Percentiles rank a stretch among this genome's conserved stretches.
phyloP scores from a whole-genome alignment of 2,888 invertebrate species.

The Ectemnius continuus region DNA sequence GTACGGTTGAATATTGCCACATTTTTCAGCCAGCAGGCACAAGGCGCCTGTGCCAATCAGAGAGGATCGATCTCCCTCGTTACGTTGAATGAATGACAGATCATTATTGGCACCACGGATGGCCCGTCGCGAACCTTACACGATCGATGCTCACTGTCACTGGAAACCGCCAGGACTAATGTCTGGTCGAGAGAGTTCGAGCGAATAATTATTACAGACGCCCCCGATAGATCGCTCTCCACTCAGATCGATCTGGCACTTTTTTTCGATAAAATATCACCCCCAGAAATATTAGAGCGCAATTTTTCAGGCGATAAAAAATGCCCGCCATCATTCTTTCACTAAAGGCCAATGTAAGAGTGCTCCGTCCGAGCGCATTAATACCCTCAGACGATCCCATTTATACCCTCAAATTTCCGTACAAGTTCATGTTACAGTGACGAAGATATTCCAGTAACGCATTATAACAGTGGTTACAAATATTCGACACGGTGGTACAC shows the following conservation, averaged over 20 bases:
- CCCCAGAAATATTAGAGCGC: background rate
- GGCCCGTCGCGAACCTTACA: slow-evolving; percentile 56
- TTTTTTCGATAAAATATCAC: background rate
- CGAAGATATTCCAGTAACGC: background rate
- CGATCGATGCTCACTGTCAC: slow-evolving; percentile 76
- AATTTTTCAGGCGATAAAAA: too few species aligned
- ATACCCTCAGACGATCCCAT: too few species aligned
- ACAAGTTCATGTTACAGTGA: background rate
- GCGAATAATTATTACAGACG: slow-evolving; percentile 68
- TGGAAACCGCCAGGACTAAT: slow-evolving; percentile 74
- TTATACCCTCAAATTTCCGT: too few species aligned
- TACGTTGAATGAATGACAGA: slow-evolving; percentile 53
- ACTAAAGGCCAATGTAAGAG: too few species aligned
- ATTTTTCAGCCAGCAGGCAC: too few species aligned
- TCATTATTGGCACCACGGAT: slow-evolving; percentile 54
- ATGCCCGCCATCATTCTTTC: too few species aligned
- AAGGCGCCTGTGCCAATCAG: slow-evolving; percentile 24
- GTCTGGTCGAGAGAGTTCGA: slow-evolving; percentile 68
- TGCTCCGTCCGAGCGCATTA: too few species aligned
- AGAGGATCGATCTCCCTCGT: slow-evolving; percentile 47
- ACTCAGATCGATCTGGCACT: background rate
- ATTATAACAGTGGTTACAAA: background rate
- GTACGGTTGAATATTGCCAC: too few species aligned
- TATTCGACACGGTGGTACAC: background rate
- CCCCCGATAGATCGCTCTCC: slow-evolving; percentile 30